phyloP scores from a whole-genome alignment of 2,113 vertebrate genomes.

The Ia io region DNA sequence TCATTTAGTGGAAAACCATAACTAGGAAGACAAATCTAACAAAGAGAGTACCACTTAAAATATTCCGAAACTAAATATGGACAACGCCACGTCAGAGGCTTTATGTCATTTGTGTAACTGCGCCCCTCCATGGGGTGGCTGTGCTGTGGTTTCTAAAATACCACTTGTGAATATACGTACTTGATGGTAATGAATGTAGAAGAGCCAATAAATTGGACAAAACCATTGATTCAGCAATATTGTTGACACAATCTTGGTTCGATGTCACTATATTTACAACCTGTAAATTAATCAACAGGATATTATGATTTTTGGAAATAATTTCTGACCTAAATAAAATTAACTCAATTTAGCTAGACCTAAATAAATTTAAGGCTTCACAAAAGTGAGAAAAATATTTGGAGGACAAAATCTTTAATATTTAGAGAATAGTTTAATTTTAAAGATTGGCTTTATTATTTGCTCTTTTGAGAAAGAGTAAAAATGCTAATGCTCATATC shows the following conservation, averaged over 20 bases:
- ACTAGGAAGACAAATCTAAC: slow-evolving; percentile 8
- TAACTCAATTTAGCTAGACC: not conserved
- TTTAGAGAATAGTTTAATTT: slow-evolving; percentile 21
- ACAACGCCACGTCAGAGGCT: not conserved
- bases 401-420: not conserved
- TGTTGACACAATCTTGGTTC: slow-evolving; percentile 97
- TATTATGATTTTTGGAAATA: slow-evolving; percentile 7
- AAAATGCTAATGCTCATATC: not conserved
- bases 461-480: slow-evolving; percentile 30
- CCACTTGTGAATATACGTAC: slow-evolving; percentile 81
- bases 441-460: slow-evolving; percentile 7
- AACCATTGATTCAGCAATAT: slow-evolving; percentile 96
- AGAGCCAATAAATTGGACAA: slow-evolving; percentile 94
- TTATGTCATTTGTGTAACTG: not conserved
- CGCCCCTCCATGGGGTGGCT: not conserved
- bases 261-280: slow-evolving; percentile 98
- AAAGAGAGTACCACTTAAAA: not conserved
- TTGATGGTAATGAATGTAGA: slow-evolving; percentile 96
- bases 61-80: not conserved
- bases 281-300: slow-evolving; percentile 80
- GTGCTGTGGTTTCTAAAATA: not conserved
- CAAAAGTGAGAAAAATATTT: slow-evolving; percentile 22
- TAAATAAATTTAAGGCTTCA: not conserved
- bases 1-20: not conserved
- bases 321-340: slow-evolving; percentile 9